Evolutionary conservation across 2,888 invertebrate genomes (phyloP), one percentile per base, ranked within the genome.

Genomic region (Lordiphosa fenestrarum): DNA sequence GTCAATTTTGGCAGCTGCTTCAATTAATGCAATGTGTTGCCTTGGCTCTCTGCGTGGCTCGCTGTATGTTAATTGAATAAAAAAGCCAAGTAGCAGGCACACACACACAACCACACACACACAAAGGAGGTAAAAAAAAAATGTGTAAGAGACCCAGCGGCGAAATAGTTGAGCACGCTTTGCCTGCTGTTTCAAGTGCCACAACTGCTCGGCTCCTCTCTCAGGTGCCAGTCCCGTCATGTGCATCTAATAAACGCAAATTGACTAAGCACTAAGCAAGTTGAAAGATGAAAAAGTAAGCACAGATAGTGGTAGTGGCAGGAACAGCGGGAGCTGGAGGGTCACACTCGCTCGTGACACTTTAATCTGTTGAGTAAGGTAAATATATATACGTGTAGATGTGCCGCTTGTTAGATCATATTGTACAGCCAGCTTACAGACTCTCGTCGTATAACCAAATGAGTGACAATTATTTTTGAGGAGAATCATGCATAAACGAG

Each of bases 321-420:
- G 30, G 30, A 30, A 30, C 30, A 10, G 30, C 30, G 3, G 30
- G 30, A 10, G 3, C 30, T 3, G 30, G 30, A 30, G 30, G 30
- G 30, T 30, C 15, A 40, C 55, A 68, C 73, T 80, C 83, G 70
- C 73, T 80, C 77, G 80, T 78, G 83, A 78, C 73, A 77, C 63
- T 80, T 68, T 75, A 83, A 83, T 77, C 80, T 83, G 55, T 36
- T 58, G 58, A 63, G 66, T 74, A 63, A 74, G 74, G 77, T 77
- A 75, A 81, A 77, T 71, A 15, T 15, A 15, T 15, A 15, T 15
- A 15, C 2, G 81, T 60, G 58, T 62, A 81, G 71, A 71, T 57
- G 69, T 63, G 63, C 10, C 3, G 30, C 3, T 30, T 30, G 30
- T 30, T 30, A 30, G 10, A 30, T 30, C 30, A 30, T 30, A 30